Conservation (phyloP, 2,113 vertebrate species). For the Bungarus multicinctus region DNA sequence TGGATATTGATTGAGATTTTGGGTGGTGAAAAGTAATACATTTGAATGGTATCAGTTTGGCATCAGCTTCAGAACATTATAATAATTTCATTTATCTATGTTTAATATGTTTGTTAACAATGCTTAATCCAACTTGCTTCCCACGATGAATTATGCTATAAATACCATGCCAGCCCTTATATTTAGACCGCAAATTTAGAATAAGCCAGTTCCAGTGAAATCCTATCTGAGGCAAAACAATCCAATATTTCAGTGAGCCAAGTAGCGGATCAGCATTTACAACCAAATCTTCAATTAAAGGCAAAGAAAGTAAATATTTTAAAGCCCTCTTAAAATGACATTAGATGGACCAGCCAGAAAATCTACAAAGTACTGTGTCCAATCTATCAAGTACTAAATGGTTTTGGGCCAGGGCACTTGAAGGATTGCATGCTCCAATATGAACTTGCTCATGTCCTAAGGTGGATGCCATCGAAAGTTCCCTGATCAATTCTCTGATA, state of each 20-base stretch:
- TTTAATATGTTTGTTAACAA: background rate
- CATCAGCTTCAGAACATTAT: background rate
- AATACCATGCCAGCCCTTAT: background rate
- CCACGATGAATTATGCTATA: background rate
- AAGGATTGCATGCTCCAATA: background rate
- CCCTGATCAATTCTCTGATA: too few species aligned
- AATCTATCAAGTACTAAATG: background rate
- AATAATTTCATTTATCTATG: background rate
- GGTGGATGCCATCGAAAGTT: background rate
- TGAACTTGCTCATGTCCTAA: background rate
- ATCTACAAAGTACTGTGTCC: background rate
- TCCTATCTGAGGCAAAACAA: background rate
- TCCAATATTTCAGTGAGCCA: background rate
- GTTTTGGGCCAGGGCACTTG: background rate
- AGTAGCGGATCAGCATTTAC: background rate
- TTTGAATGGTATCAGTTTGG: background rate
- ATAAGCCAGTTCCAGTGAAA: background rate
- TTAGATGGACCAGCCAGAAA: background rate
- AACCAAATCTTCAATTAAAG: background rate
- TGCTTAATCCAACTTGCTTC: background rate
- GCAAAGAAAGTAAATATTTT: background rate
- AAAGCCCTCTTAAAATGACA: background rate
- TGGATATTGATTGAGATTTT: background rate
- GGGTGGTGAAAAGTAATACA: background rate
- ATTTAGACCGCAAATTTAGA: background rate